Percentiles rank a stretch among this genome's conserved stretches.
Conservation (phyloP, 2,797 vertebrate species). For the Stomatorhinus walkeri region DNA sequence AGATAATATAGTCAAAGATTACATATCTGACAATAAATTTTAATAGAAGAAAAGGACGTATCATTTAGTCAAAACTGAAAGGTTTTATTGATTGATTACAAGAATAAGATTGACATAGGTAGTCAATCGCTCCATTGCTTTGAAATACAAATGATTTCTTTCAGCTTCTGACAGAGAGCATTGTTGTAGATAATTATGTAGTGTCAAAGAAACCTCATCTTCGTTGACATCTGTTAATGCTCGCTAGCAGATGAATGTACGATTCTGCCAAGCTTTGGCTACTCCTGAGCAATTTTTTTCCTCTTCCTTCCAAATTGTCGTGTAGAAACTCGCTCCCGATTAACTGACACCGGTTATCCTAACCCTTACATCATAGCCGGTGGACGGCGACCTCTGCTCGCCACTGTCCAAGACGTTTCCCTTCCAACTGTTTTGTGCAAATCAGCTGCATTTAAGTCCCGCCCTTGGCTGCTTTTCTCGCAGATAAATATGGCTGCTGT, state of each 20-base stretch:
- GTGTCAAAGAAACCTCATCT: neutral
- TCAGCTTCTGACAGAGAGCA: neutral
- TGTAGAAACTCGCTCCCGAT: neutral
- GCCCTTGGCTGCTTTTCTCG: neutral
- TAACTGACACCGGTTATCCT: neutral
- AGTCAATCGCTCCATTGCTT: neutral
- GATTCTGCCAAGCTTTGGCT: neutral
- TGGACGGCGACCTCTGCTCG: neutral
- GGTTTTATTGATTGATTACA: neutral
- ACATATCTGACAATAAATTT: neutral
- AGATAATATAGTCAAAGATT: neutral
- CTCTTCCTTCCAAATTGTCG: neutral
- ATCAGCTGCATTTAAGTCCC: neutral
- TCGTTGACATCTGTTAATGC: constrained; percentile 11
- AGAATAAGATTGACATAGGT: neutral
- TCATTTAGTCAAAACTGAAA: neutral
- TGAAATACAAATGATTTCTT: constrained; percentile 1
- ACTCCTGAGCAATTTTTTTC: neutral
- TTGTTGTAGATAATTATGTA: constrained; percentile 8
- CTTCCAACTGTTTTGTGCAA: neutral
- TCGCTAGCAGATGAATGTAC: neutral
- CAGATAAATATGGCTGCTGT: neutral
- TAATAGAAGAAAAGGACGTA: neutral
- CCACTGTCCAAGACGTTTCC: neutral
- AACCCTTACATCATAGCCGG: no score